These are phyloP conservation scores for Varanus komodoensis DNA, from an alignment of 2,113 vertebrate genomes.

Conservation along the genomic window DNA sequence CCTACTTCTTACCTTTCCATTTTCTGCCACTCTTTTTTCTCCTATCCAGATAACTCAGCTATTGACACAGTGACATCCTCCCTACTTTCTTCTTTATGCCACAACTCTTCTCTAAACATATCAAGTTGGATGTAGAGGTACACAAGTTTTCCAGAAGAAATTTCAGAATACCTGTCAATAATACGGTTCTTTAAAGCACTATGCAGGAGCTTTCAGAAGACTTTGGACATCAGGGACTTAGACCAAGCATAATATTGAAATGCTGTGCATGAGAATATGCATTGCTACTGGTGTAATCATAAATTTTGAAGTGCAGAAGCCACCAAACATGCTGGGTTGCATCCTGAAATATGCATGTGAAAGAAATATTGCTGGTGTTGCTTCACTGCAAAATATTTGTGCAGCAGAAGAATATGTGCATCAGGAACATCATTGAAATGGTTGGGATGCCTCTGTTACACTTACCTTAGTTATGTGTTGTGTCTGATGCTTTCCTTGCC, in stretches of 20 bases:
- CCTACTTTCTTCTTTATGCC: not conserved
- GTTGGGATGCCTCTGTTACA: too few relatives aligned
- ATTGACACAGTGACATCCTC: not conserved
- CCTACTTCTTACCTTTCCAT: too few relatives aligned
- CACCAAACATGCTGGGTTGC: too few relatives aligned
- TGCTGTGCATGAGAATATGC: not conserved
- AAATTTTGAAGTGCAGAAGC: not conserved
- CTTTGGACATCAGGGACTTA: not conserved
- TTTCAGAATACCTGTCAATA: not conserved
- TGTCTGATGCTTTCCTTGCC: too few relatives aligned
- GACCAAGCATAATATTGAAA: not conserved
- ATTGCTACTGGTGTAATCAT: not conserved
- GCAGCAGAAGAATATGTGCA: not conserved
- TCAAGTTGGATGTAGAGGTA: not conserved
- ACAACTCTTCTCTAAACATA: not conserved
- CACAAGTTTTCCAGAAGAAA: too few relatives aligned
- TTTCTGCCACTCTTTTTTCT: not conserved
- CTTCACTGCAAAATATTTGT: not conserved
- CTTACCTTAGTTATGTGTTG: too few relatives aligned
- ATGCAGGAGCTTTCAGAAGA: not conserved
- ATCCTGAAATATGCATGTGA: not conserved
- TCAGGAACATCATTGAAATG: not conserved
- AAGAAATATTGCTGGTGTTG: not conserved
- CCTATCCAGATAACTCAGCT: not conserved
- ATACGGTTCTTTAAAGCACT: not conserved